Evolutionary conservation across 2,888 invertebrate genomes (phyloP).

Genomic region (Ormyrus nitidulus): DNA sequence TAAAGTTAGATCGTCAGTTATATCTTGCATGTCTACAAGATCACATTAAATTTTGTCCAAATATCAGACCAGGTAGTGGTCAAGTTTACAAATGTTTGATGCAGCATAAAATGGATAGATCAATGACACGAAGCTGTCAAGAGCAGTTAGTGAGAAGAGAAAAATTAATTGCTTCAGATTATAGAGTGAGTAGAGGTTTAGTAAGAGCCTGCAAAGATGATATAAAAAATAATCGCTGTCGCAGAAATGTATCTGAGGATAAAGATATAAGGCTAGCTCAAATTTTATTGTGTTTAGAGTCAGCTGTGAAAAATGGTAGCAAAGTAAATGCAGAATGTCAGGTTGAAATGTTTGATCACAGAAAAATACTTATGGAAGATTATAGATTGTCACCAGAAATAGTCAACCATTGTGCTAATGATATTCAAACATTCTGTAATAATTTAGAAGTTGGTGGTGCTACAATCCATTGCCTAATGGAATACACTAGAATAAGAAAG

Average conservation of each 20-base stretch:
- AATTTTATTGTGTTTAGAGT: conserved; percentile 94
- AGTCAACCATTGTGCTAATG: conserved; percentile 89
- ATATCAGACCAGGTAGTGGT: conserved; percentile 86
- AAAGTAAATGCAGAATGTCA: conserved; percentile 88
- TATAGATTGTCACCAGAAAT: conserved; percentile 95
- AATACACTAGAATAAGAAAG: conserved; percentile 84
- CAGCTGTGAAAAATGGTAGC: conserved; percentile 83
- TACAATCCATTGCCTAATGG: conserved; percentile 97
- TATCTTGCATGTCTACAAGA: conserved; percentile 93
- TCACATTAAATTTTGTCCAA: conserved; percentile 85
- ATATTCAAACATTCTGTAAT: conserved; percentile 87
- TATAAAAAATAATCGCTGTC: conserved; percentile 90
- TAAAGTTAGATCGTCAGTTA: conserved; percentile 91
- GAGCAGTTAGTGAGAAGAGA: conserved; percentile 91
- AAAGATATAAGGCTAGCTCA: conserved; percentile 91
- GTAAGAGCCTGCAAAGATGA: conserved; percentile 93
- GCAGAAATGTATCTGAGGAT: conserved; percentile 88
- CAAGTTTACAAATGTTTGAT: conserved; percentile 93
- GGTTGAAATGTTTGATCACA: conserved; percentile 92
- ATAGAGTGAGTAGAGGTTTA: conserved; percentile 91
- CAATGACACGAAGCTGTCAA: conserved; percentile 84
- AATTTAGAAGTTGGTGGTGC: conserved; percentile 88
- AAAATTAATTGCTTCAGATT: conserved; percentile 92
- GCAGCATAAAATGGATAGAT: conserved; percentile 86
- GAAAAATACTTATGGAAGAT: conserved; percentile 94